phyloP scores from a whole-genome alignment of 2,113 vertebrate genomes.

The Thinocorus orbignyianus region DNA sequence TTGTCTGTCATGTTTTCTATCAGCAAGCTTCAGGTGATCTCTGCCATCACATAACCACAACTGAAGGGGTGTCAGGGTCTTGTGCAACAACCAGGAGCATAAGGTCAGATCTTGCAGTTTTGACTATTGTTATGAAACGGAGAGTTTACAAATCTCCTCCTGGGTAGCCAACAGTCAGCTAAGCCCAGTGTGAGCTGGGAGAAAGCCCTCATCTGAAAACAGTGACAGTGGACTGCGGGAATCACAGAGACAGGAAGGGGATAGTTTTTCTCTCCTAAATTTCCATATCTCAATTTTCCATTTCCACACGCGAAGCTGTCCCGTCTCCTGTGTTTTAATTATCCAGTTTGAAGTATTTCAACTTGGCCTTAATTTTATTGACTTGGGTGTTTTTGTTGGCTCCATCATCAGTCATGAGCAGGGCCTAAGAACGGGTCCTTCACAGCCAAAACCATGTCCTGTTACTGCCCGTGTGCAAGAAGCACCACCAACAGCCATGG shows the following conservation, averaged over 20 bases:
- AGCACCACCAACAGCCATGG: neutral
- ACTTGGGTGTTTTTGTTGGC: conserved; percentile 38
- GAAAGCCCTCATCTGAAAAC: neutral
- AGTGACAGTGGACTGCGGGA: neutral
- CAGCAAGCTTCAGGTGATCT: neutral
- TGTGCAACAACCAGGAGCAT: neutral
- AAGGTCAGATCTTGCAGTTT: neutral
- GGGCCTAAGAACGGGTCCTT: neutral
- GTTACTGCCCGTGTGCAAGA: neutral
- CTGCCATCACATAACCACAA: neutral
- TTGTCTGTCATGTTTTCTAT: neutral
- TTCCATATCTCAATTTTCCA: conserved; percentile 8
- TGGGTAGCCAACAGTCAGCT: neutral
- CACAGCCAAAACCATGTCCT: neutral
- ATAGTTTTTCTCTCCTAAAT: neutral
- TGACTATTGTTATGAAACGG: neutral
- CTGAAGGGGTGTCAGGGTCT: neutral
- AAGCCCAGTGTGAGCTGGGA: neutral
- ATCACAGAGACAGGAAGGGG: neutral
- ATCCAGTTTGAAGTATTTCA: neutral
- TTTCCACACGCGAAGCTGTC: neutral
- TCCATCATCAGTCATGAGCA: neutral
- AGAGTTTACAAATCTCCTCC: neutral
- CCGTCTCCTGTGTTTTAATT: conserved; percentile 19
- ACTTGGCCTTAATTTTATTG: conserved; percentile 23